Evolutionary conservation across 2,888 invertebrate genomes (phyloP), one percentile per base, ranked within the genome.

Genomic region (Choreutis nemorana): DNA sequence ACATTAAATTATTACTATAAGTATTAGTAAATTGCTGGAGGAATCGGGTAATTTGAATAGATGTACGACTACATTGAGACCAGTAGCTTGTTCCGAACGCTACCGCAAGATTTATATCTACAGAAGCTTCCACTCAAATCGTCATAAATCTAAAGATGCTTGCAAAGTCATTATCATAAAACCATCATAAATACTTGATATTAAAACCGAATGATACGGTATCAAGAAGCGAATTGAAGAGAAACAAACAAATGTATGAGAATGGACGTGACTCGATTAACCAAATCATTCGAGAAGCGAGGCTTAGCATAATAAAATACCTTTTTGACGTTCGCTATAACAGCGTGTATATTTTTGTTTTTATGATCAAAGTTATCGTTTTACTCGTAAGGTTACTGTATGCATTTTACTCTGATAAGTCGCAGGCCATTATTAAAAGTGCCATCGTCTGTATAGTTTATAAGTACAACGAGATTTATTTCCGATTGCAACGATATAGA

Each of bases 401-500:
- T 77, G 73, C 75, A 77, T 78, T 77, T 77, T 77, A 77, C 70
- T 71, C 68, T 68, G 64, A 62, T 72, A 64, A 77, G 73, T 77
- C 70, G 73, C 75, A 75, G 77, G 78, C 78, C 78, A 78, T 78
- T 72, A 66, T 66, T 58, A 53, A 66, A 40, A 71, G 78, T 78
- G 78, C 78, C 78, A 78, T 78, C 68, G 68, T 70, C 64, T 72
- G 60, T 57, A 44, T 75, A 75, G 71, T 56, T 63, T 50, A 45
- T 75, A 75, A 70, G 72, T 66, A 55, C 62, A 65, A 62, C 55
- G 54, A 60, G 48, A 48, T 54, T 54, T 42, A 57, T 59, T 59
- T 63, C 62, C 53, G 36, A 38, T 33, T 33, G 35, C 31, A 35
- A 39, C 36, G 36, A 29, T 36, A 31, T 38, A 29, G 31, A 26